A percentile compares a stretch with the other conserved stretches of the same genome.
These are phyloP conservation scores for Mastigias papua DNA, from an alignment of 30 jellyfish, hydroid and myxozoan genomes.

Conservation along the genomic window DNA sequence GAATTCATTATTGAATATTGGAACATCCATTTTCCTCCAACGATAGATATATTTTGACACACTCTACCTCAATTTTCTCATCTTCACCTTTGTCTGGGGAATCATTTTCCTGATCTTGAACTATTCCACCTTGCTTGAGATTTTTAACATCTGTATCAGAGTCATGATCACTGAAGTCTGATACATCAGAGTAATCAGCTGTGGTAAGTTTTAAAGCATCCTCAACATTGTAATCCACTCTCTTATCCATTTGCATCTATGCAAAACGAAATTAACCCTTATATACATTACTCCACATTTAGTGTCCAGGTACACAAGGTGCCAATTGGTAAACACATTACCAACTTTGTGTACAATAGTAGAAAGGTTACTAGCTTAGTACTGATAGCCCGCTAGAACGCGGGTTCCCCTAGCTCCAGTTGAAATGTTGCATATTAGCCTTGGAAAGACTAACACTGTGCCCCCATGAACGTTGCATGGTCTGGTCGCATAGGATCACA, in stretches of 20 bases:
- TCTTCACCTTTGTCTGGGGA: slow-evolving; percentile 11
- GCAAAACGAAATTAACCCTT: background rate
- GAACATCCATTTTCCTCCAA: slow-evolving; percentile 37
- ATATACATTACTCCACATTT: background rate
- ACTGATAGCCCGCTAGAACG: too few relatives aligned
- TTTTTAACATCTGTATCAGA: slow-evolving; percentile 13
- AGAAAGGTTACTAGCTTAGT: background rate
- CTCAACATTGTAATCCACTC: slow-evolving; percentile 21
- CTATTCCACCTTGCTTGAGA: slow-evolving; percentile 14
- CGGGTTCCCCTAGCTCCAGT: too few relatives aligned
- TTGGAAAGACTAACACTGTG: too few relatives aligned
- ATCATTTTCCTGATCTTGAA: slow-evolving; percentile 22
- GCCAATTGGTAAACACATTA: background rate
- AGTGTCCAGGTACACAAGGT: background rate
- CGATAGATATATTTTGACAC: slow-evolving; percentile 16
- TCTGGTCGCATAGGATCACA: too few relatives aligned
- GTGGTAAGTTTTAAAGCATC: slow-evolving; percentile 36
- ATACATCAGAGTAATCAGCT: slow-evolving; percentile 33
- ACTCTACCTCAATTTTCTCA: slow-evolving; percentile 6
- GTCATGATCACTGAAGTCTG: slow-evolving; percentile 35
- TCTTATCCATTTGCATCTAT: slow-evolving; percentile 22
- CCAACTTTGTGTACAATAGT: background rate
- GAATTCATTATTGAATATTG: slow-evolving; percentile 18
- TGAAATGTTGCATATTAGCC: too few relatives aligned
- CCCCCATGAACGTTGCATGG: too few relatives aligned